Evolutionary conservation across 1,140 invertebrate species (phyloP).

Genomic region (Campoletis sonorensis): DNA sequence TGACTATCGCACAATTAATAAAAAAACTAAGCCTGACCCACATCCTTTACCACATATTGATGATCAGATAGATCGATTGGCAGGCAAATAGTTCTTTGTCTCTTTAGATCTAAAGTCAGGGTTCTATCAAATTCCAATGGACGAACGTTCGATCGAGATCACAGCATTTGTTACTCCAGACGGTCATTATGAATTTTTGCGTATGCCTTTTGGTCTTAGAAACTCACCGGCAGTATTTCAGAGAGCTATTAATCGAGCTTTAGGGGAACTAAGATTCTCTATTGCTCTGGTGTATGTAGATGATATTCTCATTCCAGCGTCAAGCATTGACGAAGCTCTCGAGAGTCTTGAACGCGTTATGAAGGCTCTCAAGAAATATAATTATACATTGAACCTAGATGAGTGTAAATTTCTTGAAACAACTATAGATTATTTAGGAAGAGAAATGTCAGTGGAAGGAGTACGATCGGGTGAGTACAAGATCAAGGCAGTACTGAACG

Average conservation of each 20-base stretch:
- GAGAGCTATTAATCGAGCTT: conserved; percentile 43
- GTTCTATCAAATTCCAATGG: conserved; percentile 44
- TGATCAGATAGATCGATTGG: conserved; percentile 57
- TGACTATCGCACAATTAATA: conserved; percentile 74
- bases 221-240: conserved; percentile 73
- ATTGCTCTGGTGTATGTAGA: conserved; percentile 48
- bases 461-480: conserved; percentile 57
- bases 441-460: conserved; percentile 56
- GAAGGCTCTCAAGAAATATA: conserved; percentile 41
- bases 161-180: conserved; percentile 58
- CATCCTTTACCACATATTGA: conserved; percentile 62
- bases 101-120: conserved; percentile 53
- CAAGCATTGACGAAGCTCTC: conserved; percentile 48
- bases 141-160: conserved; percentile 28
- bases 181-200: conserved; percentile 63
- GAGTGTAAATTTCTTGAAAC: conserved; percentile 54
- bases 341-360: conserved; percentile 52
- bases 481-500: conserved; percentile 50
- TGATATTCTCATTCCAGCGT: conserved; percentile 50
- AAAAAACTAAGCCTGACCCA: conserved; percentile 54
- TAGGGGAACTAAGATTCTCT: conserved; percentile 22
- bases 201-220: conserved; percentile 74
- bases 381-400: conserved; percentile 47
- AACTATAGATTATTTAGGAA: conserved; percentile 56
- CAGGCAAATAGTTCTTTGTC: conserved; percentile 51